Percentiles rank a stretch among this genome's conserved stretches.
Conservation (phyloP, 2,797 vertebrate species). For the Lutjanus campechanus region DNA sequence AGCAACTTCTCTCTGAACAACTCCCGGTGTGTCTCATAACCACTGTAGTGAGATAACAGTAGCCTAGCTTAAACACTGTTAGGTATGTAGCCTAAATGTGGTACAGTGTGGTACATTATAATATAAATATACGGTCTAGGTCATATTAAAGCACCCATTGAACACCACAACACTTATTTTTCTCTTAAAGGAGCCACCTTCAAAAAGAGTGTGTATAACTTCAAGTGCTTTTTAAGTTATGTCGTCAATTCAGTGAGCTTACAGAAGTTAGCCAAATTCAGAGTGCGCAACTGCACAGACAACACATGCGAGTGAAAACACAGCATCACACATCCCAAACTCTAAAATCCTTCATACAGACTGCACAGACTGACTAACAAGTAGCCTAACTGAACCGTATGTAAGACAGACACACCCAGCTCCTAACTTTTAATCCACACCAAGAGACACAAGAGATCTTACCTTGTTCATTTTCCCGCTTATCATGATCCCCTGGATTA, state of each 20-base stretch:
- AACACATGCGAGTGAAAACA: constrained; percentile 27
- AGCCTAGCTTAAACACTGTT: neutral
- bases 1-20: constrained; percentile 10
- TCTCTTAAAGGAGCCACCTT: neutral
- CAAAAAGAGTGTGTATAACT: neutral
- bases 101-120: neutral
- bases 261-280: neutral
- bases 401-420: constrained; percentile 3
- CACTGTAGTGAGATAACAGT: neutral
- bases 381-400: neutral
- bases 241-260: neutral
- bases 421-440: neutral
- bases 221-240: neutral
- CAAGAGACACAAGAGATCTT: constrained; percentile 30
- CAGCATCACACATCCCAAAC: constrained; percentile 34
- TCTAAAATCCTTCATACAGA: constrained; percentile 11
- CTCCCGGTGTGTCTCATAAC: neutral
- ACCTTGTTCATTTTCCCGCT: constrained; percentile 86
- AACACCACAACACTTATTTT: neutral
- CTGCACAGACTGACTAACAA: neutral
- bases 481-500: constrained; percentile 55
- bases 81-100: neutral
- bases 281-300: constrained; percentile 40
- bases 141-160: neutral
- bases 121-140: neutral